Base-by-base conservation (phyloP, 2,113 vertebrate genomes). In the Mionectes macconnelli region DNA sequence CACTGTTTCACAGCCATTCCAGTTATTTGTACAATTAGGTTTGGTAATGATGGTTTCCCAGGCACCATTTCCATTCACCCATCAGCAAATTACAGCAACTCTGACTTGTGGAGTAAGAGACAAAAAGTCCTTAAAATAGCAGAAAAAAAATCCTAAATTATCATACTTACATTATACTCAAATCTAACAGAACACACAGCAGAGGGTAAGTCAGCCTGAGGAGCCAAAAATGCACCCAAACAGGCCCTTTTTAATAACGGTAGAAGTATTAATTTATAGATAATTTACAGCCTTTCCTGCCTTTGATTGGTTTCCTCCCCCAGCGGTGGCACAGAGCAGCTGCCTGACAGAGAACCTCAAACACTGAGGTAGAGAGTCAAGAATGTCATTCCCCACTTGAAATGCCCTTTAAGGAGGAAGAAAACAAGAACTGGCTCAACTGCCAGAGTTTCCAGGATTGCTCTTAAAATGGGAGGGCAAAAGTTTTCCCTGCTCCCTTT, bases 321-420 rank as follows among this genome's bases (percentile, higher is more conserved):
- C 14, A 17, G 4, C 53, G 64, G 62, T 52, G 85, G 63, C 69
- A 37, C 15, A 60, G 0, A 84, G 90, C 76, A 92, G 91, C 89
- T 92, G 89, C 62, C 87, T 39, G 50, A 40, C 70, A 87, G 15
- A 53, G 6, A 87, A 22, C 39, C 39, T 30, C 4, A 72, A 81
- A 75, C 35, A 68, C 31, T 42, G 49, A 82, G 1, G 0, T 39
- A 19, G 27, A 21, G 24, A 39, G 44, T 50, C 3, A 56, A 72
- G 57, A 91, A 94, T 85, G 74, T 5, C 27, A 60, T 60, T 95
- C 94, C 93, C 66, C 84, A 75, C 68, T 91, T 73, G 60, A 85
- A 93, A 91, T 64, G 62, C 52, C 84, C 84, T 91, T 85, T 5
- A 31, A 93, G 77, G 31, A 55, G 78, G 78, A 87, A 84, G 42